phyloP scores from a whole-genome alignment of 1,140 invertebrate genomes.

The Paraescarpia echinospica region DNA sequence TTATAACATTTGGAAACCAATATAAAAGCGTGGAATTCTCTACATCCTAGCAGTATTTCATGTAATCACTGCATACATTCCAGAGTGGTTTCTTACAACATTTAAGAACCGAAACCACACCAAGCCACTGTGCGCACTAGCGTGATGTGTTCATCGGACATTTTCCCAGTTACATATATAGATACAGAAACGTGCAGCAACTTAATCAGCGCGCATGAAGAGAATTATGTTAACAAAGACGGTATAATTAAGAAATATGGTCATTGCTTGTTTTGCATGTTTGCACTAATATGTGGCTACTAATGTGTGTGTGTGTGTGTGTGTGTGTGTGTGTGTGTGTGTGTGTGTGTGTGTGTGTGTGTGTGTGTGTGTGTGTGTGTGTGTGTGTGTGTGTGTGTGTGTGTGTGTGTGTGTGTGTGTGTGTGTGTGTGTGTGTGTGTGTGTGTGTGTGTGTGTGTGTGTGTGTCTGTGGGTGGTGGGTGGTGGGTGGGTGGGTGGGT shows the following conservation, averaged over 20 bases:
- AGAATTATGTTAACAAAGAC: background rate
- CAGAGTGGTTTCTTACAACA: too few relatives aligned
- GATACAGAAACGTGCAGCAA: background rate
- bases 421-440: slow-evolving; percentile 25
- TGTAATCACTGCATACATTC: too few relatives aligned
- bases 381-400: slow-evolving; percentile 27
- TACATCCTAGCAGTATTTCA: too few relatives aligned
- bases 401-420: slow-evolving; percentile 27
- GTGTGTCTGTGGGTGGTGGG: slow-evolving; percentile 23
- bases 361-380: slow-evolving; percentile 26
- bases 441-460: slow-evolving; percentile 26
- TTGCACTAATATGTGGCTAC: too few relatives aligned
- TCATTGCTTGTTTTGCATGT: background rate
- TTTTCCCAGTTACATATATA: too few relatives aligned
- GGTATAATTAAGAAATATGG: background rate
- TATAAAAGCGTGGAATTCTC: too few relatives aligned
- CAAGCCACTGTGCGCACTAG: too few relatives aligned
- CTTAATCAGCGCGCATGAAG: background rate
- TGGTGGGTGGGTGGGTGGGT: too few relatives aligned
- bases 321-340: slow-evolving; percentile 21
- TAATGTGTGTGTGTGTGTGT: background rate
- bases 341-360: slow-evolving; percentile 20
- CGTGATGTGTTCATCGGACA: too few relatives aligned
- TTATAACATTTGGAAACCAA: too few relatives aligned
- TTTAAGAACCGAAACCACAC: too few relatives aligned